Base-by-base conservation (phyloP, 2,888 invertebrate genomes). In the Euproctis similis region DNA sequence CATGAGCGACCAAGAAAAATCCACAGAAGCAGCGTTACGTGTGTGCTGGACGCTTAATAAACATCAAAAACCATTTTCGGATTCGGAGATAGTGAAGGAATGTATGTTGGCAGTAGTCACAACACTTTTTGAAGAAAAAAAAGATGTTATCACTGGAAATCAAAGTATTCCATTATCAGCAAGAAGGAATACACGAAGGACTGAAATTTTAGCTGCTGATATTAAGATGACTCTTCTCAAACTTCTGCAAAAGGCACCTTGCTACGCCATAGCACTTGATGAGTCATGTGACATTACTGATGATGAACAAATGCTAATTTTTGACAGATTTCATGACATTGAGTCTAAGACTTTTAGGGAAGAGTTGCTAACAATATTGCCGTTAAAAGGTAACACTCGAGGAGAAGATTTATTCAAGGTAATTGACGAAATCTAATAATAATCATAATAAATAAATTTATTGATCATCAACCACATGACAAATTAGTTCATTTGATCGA, bases 221-320 rank as follows among this genome's bases (percentile, higher is more conserved):
- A 52, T 30, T 25, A 35, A 36, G 31, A 44, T 18, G 21, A 41
- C 18, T 34, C 22, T 38, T 18, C 26, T 34, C 20, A 11, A 34
- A 31, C 38, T 34, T 38, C 30, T 38, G 31, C 39, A 47, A 27
- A 42, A 37, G n/a, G n/a, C n/a, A n/a, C n/a, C n/a, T n/a, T n/a
- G 38, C 39, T 48, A 49, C 39, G 38, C 43, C 29, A 42, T 55
- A 35, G 50, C 47, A 44, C 36, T 53, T 41, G 52, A 52, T 39
- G 46, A 53, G 29, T 52, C 53, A 37, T 48, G 46, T 49, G 44
- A 48, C 31, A 39, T 48, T 38, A 36, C 42, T 49, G 51, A 51
- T 53, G 40, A 41, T 39, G 46, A 52, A 45, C 47, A 55, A 45
- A 45, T 56, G 45, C 47, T 28, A 14, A 28, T 37, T 30, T 37